A percentile compares a stretch with the other conserved stretches of the same genome.
Conservation (phyloP, 2,797 vertebrate genomes). For the Xiphophorus birchmanni region DNA sequence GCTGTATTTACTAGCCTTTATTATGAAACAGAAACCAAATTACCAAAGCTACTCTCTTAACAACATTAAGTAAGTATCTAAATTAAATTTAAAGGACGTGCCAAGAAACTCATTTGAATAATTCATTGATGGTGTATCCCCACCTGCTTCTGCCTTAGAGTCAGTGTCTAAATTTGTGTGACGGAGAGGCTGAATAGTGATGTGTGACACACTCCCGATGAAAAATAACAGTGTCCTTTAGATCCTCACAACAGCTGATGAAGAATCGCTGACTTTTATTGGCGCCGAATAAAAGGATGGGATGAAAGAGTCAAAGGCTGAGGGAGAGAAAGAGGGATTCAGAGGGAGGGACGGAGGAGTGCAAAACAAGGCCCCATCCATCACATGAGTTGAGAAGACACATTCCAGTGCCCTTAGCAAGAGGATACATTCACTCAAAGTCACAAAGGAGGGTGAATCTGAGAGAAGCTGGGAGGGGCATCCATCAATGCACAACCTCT, state of each 20-base stretch:
- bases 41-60: conserved; percentile 41
- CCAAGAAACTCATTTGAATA: conserved; percentile 75
- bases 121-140: conserved; percentile 79
- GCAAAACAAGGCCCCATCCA: conserved; percentile 88
- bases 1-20: not conserved
- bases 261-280: conserved; percentile 88
- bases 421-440: conserved; percentile 87
- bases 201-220: conserved; percentile 82
- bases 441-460: conserved; percentile 81
- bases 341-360: conserved; percentile 86
- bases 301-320: conserved; percentile 83
- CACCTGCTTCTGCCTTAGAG: conserved; percentile 72
- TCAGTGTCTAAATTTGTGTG: conserved; percentile 74
- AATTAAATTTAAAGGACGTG: conserved; percentile 73
- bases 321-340: conserved; percentile 84
- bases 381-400: conserved; percentile 82
- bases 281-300: conserved; percentile 81
- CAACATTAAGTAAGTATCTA: conserved; percentile 69
- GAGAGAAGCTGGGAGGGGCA: conserved; percentile 80
- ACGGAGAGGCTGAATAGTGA: conserved; percentile 74
- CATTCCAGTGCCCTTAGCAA: conserved; percentile 83
- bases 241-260: conserved; percentile 80
- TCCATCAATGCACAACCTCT: conserved; percentile 82
- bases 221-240: conserved; percentile 80
- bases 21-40: conserved; percentile 40